These are phyloP conservation scores for Patiria miniata DNA, from an alignment of 35 echinoderm and acorn worm species.

Conservation along the genomic window DNA sequence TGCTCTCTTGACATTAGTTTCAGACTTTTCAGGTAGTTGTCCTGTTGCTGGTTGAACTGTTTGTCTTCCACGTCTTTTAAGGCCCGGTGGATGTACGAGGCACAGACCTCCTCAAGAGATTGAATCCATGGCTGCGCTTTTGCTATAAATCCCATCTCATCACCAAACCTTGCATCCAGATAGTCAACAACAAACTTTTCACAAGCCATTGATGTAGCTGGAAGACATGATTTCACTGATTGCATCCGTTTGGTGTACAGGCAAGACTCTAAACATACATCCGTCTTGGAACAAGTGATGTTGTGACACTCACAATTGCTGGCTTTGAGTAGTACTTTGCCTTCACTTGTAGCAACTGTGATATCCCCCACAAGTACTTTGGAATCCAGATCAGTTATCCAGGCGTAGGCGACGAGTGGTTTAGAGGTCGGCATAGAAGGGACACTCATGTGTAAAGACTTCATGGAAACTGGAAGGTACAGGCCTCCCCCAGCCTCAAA, in stretches of 20 bases:
- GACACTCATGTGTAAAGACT: slow-evolving; percentile 59
- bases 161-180: slow-evolving; percentile 25
- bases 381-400: slow-evolving; percentile 73
- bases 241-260: slow-evolving; percentile 72
- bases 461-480: slow-evolving; percentile 51
- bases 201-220: slow-evolving; percentile 41
- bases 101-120: slow-evolving; percentile 53
- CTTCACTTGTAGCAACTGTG: slow-evolving; percentile 34
- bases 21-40: not conserved
- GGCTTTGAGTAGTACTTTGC: slow-evolving; percentile 54
- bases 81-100: slow-evolving; percentile 73
- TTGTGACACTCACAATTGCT: slow-evolving; percentile 55
- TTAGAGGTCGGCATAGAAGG: slow-evolving; percentile 54
- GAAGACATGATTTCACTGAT: slow-evolving; percentile 41
- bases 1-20: not conserved
- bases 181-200: slow-evolving; percentile 67
- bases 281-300: slow-evolving; percentile 5
- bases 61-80: slow-evolving; percentile 54
- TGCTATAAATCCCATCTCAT: slow-evolving; percentile 42
- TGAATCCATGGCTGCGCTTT: slow-evolving; percentile 44
- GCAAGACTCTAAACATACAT: slow-evolving; percentile 57
- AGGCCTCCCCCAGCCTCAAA: slow-evolving; percentile 34
- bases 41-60: not conserved
- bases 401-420: slow-evolving; percentile 53
- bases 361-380: slow-evolving; percentile 56